Evolutionary conservation across 53 echinoderm and acorn worm species (phyloP).

Genomic region (Henricia sp.): DNA sequence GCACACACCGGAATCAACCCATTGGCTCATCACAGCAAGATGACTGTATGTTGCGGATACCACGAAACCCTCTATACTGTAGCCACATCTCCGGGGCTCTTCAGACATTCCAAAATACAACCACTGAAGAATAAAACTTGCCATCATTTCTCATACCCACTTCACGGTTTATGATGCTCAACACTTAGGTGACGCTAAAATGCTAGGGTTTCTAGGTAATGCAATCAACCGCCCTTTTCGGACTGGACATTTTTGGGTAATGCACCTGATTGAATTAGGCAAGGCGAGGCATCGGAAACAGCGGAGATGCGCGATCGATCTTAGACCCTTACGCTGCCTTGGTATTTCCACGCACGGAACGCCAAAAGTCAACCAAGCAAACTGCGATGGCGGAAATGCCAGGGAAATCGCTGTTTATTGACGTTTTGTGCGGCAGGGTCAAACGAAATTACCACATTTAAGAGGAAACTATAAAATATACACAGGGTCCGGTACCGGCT

Average conservation of each 20-base stretch:
- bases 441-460: neutral
- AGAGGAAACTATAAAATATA: conserved; percentile 10
- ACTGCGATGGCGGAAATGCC: conserved; percentile 32
- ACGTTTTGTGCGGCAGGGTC: conserved; percentile 35
- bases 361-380: conserved; percentile 59
- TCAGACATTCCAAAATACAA: conserved; percentile 41
- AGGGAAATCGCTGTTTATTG: conserved; percentile 57
- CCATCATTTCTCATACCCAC: conserved; percentile 30
- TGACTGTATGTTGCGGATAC: conserved; percentile 46
- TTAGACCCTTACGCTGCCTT: conserved; percentile 58
- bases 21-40: conserved; percentile 38
- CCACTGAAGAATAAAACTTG: conserved; percentile 46
- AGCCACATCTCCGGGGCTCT: conserved; percentile 22
- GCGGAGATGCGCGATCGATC: conserved; percentile 70
- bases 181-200: conserved; percentile 64
- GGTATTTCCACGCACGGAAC: conserved; percentile 53
- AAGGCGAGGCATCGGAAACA: conserved; percentile 59
- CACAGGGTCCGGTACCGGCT: neutral
- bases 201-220: conserved; percentile 86
- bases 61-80: conserved; percentile 18
- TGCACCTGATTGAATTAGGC: conserved; percentile 83
- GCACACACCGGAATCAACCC: conserved; percentile 28
- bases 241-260: conserved; percentile 83
- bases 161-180: conserved; percentile 46
- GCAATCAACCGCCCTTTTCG: conserved; percentile 79